A percentile compares a stretch with the other conserved stretches of the same genome.
These are phyloP conservation scores for Galleria mellonella DNA, from an alignment of 1,140 invertebrate species.

Conservation along the genomic window DNA sequence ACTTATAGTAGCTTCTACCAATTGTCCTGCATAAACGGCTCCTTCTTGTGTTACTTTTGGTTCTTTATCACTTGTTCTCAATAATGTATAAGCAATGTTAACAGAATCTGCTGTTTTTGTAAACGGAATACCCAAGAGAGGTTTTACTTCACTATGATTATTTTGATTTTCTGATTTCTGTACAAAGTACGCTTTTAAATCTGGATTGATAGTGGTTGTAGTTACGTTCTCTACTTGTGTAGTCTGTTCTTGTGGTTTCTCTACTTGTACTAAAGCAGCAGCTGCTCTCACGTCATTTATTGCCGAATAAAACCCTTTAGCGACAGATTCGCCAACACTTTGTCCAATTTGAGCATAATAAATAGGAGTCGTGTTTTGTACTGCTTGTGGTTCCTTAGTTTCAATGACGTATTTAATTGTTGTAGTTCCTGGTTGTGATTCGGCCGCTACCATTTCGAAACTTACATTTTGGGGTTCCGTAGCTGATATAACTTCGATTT, in stretches of 20 bases:
- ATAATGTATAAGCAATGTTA: constrained; percentile 54
- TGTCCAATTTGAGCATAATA: constrained; percentile 54
- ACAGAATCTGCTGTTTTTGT: constrained; percentile 44
- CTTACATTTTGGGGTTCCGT: constrained; percentile 35
- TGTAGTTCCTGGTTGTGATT: constrained; percentile 31
- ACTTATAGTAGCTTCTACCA: constrained; percentile 53
- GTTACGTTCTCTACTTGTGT: constrained; percentile 20
- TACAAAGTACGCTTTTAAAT: constrained; percentile 37
- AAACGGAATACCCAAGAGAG: constrained; percentile 39
- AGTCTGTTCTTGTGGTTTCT: constrained; percentile 19
- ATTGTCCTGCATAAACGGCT: constrained; percentile 46
- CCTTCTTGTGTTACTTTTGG: constrained; percentile 43
- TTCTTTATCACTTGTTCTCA: constrained; percentile 39
- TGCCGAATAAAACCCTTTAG: constrained; percentile 54
- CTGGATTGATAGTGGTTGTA: constrained; percentile 27
- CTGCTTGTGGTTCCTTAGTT: constrained; percentile 23
- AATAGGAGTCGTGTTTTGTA: constrained; percentile 41
- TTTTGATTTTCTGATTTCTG: constrained; percentile 29
- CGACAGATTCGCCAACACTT: constrained; percentile 38
- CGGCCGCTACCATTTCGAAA: constrained; percentile 22
- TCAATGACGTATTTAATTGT: constrained; percentile 38
- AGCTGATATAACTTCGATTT: constrained; percentile 23
- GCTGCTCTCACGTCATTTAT: constrained; percentile 54
- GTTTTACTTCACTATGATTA: constrained; percentile 31
- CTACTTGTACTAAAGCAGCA: constrained; percentile 32